phyloP scores from a whole-genome alignment of 1,140 invertebrate genomes.

The Caenorhabditis brenneri region DNA sequence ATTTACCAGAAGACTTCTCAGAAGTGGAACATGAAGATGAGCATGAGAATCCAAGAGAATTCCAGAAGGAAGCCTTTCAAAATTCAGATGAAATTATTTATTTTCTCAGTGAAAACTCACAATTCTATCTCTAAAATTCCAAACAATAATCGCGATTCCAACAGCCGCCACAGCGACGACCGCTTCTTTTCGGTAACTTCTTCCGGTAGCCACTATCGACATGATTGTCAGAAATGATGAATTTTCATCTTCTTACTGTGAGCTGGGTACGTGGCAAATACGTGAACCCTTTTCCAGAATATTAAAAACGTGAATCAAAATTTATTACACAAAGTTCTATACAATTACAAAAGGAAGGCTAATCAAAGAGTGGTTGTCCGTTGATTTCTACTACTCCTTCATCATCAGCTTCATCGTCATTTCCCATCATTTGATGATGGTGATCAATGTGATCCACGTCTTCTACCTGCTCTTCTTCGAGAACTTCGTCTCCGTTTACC shows the following conservation, averaged over 20 bases:
- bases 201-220: background rate
- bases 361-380: slow-evolving; percentile 30
- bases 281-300: no score
- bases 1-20: no score
- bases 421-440: slow-evolving; percentile 28
- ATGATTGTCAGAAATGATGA: no score
- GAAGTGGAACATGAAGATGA: background rate
- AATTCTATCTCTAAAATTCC: slow-evolving; percentile 28
- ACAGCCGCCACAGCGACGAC: background rate
- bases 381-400: slow-evolving; percentile 21
- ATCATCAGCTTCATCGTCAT: background rate
- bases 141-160: background rate
- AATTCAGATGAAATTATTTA: no score
- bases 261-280: no score
- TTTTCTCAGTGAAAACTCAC: no score
- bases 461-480: background rate
- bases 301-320: background rate
- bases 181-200: slow-evolving; percentile 20
- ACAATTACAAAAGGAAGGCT: background rate
- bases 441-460: background rate
- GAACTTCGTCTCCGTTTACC: background rate
- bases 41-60: background rate
- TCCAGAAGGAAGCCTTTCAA: background rate
- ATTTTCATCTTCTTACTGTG: no score
- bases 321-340: no score